Evolutionary conservation across 2,113 vertebrate species (phyloP).

Genomic region (Dryoscopus gambensis): DNA sequence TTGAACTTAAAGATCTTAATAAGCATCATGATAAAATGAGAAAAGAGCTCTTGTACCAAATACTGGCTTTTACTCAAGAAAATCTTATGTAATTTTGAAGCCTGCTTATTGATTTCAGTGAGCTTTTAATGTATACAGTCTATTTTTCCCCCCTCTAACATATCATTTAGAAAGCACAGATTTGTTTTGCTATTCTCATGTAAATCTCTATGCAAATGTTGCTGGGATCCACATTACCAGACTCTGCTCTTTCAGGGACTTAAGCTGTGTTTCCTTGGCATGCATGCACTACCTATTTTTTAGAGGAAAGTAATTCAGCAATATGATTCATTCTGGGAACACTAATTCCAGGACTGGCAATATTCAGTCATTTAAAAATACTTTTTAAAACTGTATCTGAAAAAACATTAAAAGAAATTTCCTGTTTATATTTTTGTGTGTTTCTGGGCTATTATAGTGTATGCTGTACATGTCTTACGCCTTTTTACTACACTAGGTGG

Average conservation of each 20-base stretch:
- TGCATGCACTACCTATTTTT: background rate
- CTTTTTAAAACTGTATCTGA: background rate
- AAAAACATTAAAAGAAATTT: background rate
- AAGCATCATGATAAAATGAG: background rate
- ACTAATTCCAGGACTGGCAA: background rate
- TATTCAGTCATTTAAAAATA: background rate
- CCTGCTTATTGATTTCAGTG: background rate
- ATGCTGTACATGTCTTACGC: background rate
- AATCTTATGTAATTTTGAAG: background rate
- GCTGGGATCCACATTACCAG: background rate
- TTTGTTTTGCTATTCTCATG: background rate
- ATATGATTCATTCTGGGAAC: background rate
- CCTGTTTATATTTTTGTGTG: rapidly evolving
- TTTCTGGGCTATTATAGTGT: background rate
- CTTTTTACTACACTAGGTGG: background rate
- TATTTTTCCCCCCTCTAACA: background rate
- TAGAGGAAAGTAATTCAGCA: background rate
- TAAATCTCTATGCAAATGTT: background rate
- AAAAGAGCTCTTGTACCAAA: background rate
- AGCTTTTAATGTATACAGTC: background rate
- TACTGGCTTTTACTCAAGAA: background rate
- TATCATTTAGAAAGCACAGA: background rate
- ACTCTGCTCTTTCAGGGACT: background rate
- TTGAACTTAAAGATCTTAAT: background rate
- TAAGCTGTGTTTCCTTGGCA: background rate